Conservation (phyloP, 2,888 invertebrate genomes). For the Campoplex capitator region DNA sequence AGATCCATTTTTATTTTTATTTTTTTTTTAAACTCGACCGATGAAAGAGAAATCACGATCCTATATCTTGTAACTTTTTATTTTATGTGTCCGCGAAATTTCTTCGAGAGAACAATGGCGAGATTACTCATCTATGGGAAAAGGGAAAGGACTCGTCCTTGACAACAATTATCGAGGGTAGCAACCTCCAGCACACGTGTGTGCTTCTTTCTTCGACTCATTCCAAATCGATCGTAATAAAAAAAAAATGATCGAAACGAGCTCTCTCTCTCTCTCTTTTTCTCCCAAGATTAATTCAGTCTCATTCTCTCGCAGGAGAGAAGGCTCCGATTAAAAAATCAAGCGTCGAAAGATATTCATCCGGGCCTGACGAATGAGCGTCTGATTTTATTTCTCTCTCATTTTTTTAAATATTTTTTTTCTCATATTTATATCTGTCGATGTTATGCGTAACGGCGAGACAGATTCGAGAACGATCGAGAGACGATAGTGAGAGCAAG, state of each 20-base stretch:
- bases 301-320: neutral
- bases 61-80: neutral
- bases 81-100: conserved; percentile 25
- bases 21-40: neutral
- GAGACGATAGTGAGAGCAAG: conserved; percentile 24
- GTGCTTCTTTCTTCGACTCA: neutral
- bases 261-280: neutral
- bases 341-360: conserved; percentile 46
- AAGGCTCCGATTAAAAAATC: conserved; percentile 42
- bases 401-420: neutral
- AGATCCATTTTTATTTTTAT: neutral
- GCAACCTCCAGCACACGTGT: neutral
- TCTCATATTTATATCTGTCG: conserved; percentile 33
- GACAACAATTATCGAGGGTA: conserved; percentile 59
- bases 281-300: neutral
- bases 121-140: conserved; percentile 37
- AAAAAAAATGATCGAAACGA: conserved; percentile 37
- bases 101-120: conserved; percentile 50
- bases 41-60: conserved; percentile 42
- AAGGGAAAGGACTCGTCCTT: conserved; percentile 67
- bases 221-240: conserved; percentile 23
- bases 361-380: conserved; percentile 7
- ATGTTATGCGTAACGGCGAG: conserved; percentile 18
- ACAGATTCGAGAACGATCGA: conserved; percentile 16
- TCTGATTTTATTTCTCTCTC: conserved; percentile 43